Conservation (phyloP, 2,797 vertebrate genomes). For the Phyllotis vaccarum region DNA sequence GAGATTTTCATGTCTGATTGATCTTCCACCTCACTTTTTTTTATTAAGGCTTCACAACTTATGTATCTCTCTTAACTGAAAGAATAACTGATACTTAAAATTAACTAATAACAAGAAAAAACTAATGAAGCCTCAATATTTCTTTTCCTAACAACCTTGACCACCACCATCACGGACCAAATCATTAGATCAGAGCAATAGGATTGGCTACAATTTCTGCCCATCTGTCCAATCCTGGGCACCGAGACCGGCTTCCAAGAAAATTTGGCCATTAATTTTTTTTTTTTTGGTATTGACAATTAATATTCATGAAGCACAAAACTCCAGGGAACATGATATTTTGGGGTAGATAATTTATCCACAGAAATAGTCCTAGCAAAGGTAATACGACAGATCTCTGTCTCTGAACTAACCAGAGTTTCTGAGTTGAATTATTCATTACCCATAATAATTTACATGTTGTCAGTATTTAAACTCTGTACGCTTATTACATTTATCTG, state of each 20-base stretch:
- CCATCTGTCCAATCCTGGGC: not conserved
- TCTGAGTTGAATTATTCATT: not conserved
- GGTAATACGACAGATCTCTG: not conserved
- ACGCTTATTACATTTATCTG: not conserved
- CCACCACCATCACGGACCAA: not conserved
- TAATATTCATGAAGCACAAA: not conserved
- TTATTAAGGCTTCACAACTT: not conserved
- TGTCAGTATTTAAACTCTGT: not conserved
- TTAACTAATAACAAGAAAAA: not conserved
- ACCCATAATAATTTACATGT: fast-evolving
- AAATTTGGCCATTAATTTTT: not conserved
- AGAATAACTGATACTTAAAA: not conserved
- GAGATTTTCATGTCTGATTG: not conserved
- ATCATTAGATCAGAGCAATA: not conserved
- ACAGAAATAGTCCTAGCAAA: not conserved
- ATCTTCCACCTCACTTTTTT: not conserved
- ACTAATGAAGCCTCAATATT: not conserved
- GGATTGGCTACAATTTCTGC: too few relatives aligned
- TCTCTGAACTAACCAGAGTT: not conserved
- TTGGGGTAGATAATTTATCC: not conserved
- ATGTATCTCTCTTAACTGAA: not conserved
- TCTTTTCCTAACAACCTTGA: not conserved
- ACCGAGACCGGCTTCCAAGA: not conserved
- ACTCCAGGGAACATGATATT: not conserved
- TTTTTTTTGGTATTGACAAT: not conserved